A percentile compares a stretch with the other conserved stretches of the same genome.
Evolutionary conservation across 2,888 invertebrate genomes (phyloP).

Genomic region (Brassicogethes aeneus): DNA sequence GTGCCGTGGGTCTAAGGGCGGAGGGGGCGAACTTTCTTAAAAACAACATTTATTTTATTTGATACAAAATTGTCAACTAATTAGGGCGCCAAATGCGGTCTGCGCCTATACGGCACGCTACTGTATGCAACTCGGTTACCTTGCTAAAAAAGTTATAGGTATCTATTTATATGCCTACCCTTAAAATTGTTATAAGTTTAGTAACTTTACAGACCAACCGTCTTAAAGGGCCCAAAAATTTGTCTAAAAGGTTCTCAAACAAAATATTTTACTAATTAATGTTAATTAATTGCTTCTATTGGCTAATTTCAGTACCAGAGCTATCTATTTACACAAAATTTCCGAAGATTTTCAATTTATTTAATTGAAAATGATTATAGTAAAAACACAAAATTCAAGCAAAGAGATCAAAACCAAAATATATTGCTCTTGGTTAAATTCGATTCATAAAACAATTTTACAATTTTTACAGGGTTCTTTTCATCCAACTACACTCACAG

Average conservation of each 20-base stretch:
- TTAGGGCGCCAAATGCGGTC: too few relatives aligned
- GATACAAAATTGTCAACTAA: too few relatives aligned
- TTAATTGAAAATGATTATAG: slow-evolving; percentile 12
- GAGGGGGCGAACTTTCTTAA: too few relatives aligned
- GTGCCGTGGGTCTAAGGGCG: too few relatives aligned
- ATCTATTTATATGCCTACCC: slow-evolving; percentile 21
- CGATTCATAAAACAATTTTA: slow-evolving; percentile 18
- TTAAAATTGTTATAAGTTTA: slow-evolving; percentile 28
- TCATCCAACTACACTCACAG: slow-evolving; percentile 25
- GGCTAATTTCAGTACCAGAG: slow-evolving; percentile 23
- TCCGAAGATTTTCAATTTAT: slow-evolving; percentile 9
- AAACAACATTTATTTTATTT: too few relatives aligned
- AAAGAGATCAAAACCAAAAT: slow-evolving; percentile 3
- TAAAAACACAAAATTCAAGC: slow-evolving; percentile 6
- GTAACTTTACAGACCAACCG: too few relatives aligned
- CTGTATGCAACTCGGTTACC: slow-evolving; percentile 23
- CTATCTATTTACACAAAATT: slow-evolving; percentile 19
- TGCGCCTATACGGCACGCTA: too few relatives aligned
- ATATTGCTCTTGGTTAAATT: slow-evolving; percentile 7
- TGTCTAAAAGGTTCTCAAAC: slow-evolving; percentile 29
- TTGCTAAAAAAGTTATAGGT: slow-evolving; percentile 30
- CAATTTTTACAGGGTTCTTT: slow-evolving; percentile 23
- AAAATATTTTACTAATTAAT: slow-evolving; percentile 20
- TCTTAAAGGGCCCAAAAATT: too few relatives aligned
- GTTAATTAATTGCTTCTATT: slow-evolving; percentile 22